Conservation (phyloP, 2,888 invertebrate genomes). For the Azorinus chamasolen region DNA sequence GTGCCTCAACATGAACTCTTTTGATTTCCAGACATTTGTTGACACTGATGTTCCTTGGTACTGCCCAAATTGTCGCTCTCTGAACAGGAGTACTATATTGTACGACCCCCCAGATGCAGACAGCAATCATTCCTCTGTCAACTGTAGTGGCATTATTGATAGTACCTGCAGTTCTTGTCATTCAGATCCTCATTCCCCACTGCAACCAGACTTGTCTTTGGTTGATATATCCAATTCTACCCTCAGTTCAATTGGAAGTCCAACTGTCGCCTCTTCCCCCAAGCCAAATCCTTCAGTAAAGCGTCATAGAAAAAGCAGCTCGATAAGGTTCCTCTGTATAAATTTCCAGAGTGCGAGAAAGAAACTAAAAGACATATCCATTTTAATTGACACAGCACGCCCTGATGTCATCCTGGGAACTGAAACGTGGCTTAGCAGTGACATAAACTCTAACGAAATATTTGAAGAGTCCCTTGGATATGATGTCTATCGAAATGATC, state of each 20-base stretch:
- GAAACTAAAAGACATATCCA: constrained; percentile 22
- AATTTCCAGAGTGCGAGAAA: constrained; percentile 40
- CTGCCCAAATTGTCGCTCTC: constrained; percentile 7
- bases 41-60: constrained; percentile 10
- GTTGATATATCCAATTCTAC: constrained; percentile 5
- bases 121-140: neutral
- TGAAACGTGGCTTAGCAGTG: constrained; percentile 30
- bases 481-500: constrained; percentile 26
- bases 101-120: constrained; percentile 1
- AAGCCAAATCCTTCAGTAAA: constrained; percentile 13
- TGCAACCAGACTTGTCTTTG: too few relatives aligned
- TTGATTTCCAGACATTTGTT: neutral
- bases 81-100: constrained; percentile 1
- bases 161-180: too few relatives aligned
- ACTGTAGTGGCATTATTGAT: neutral
- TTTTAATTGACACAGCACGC: constrained; percentile 1
- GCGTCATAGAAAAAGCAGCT: neutral
- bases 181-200: too few relatives aligned
- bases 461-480: constrained; percentile 4
- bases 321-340: constrained; percentile 20
- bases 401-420: constrained; percentile 41
- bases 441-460: constrained; percentile 18
- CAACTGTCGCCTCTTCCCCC: constrained; percentile 28
- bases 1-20: constrained; percentile 7
- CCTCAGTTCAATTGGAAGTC: constrained; percentile 18